These are phyloP conservation scores for Pogoniulus pusillus DNA, from an alignment of 2,797 vertebrate species.

Conservation along the genomic window DNA sequence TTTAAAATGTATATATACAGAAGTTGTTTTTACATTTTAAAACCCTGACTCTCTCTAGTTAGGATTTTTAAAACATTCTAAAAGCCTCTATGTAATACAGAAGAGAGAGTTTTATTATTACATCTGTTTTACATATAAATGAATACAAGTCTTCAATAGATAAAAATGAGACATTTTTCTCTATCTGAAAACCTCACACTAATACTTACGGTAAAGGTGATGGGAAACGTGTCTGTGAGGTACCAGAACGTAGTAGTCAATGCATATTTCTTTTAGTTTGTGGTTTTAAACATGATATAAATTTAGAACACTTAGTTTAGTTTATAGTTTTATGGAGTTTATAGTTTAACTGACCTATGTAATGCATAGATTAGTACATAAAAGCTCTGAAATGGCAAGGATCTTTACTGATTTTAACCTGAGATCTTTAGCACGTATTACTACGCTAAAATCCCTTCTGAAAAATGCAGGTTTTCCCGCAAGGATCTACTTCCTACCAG, in stretches of 20 bases:
- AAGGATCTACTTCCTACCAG: background rate
- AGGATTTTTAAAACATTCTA: too few species aligned
- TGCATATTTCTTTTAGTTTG: background rate
- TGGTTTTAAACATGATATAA: background rate
- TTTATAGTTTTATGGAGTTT: background rate
- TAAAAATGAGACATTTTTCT: too few species aligned
- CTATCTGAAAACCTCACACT: too few species aligned
- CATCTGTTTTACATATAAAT: too few species aligned
- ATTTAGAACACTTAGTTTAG: too few species aligned
- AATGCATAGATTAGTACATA: background rate
- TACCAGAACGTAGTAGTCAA: background rate
- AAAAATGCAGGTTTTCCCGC: background rate
- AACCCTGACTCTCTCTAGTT: too few species aligned
- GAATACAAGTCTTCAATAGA: too few species aligned
- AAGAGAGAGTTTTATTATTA: too few species aligned
- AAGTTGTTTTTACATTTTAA: too few species aligned
- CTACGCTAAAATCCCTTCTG: background rate
- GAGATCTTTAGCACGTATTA: background rate
- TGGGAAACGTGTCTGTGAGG: background rate
- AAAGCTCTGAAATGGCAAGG: background rate
- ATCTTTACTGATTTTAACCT: background rate
- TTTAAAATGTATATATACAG: too few species aligned
- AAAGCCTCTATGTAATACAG: too few species aligned
- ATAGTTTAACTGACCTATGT: background rate
- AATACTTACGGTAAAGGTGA: too few species aligned